Conservation (phyloP, 37 sponge, comb jelly and placozoan genomes). For the Corticium candelabrum region DNA sequence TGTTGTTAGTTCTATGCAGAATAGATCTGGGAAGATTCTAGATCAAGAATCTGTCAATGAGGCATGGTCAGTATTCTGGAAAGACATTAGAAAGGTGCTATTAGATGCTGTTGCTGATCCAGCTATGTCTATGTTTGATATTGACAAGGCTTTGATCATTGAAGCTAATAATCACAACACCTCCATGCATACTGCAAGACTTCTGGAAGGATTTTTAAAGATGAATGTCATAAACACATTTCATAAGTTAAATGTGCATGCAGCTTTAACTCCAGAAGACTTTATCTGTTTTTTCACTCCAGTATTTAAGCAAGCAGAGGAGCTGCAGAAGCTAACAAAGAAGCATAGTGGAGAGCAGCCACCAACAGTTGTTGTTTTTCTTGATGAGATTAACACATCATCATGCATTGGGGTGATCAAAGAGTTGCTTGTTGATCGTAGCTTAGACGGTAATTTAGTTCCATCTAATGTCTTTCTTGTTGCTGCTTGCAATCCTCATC, state of each 20-base stretch:
- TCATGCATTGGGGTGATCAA: slow-evolving; percentile 83
- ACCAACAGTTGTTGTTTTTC: slow-evolving; percentile 25
- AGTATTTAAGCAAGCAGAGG: neutral
- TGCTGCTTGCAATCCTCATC: slow-evolving; percentile 81
- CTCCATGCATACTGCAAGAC: slow-evolving; percentile 28
- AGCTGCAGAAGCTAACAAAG: neutral
- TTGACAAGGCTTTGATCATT: neutral
- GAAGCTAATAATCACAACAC: neutral
- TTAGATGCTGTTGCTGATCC: neutral
- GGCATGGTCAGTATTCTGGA: neutral
- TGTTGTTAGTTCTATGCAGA: neutral
- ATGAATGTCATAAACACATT: slow-evolving; percentile 41
- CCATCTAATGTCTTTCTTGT: slow-evolving; percentile 63
- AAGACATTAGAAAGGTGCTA: no score
- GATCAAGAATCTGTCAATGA: neutral
- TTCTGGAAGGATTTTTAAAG: slow-evolving; percentile 35
- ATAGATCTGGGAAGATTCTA: neutral
- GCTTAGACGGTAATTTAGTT: slow-evolving; percentile 59
- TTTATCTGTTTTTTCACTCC: neutral
- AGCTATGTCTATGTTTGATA: neutral
- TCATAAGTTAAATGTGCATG: slow-evolving; percentile 76
- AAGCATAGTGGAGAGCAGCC: neutral
- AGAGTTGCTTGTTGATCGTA: slow-evolving; percentile 69
- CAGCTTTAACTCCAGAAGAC: slow-evolving; percentile 29
- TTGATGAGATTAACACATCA: slow-evolving; percentile 85